Evolutionary conservation across 2,888 invertebrate species (phyloP), one percentile per base, ranked within the genome.

Genomic region (Lissocephala sabroskyi): DNA sequence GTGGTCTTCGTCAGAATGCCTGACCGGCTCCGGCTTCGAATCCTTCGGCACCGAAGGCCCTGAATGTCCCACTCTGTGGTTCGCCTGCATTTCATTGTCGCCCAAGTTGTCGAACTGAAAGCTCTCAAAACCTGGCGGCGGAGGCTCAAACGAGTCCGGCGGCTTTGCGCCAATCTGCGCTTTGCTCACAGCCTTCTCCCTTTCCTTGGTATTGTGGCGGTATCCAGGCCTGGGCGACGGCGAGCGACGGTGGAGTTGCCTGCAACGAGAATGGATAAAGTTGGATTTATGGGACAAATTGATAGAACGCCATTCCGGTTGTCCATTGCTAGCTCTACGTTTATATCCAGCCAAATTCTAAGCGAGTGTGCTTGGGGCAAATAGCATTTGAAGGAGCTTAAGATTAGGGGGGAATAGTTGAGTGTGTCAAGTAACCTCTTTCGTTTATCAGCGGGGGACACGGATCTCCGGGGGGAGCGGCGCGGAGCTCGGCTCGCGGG

Each of bases 71-170:
- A 19, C 23, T 16, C 32, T 48, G 35, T 46, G 44, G 19, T 52
- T 49, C 32, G 32, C 45, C 11, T 56, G 45, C 10, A 44, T 53
- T 14, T 62, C 60, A 33, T 58, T 58, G n/a, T 68, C 73, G 9
- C 51, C 17, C 42, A 59, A 35, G n/a, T 42, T 54, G 13, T 58
- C 62, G 40, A 57, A 56, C 45, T 62, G 64, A 39, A 71, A 48
- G 0, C 63, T 45, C 49, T 81, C 80, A 47, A 79, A 81, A 1
- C 80, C 80, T 10, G 80, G 80, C 5, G 80, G 80, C 1, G 80
- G 80, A 0, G 81, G 80, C 47, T 74, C 73, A 28, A 66, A 23
- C 5, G 55, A 50, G 14, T 73, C 71, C 37, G 33, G n/a, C n/a
- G n/a, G 16, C 41, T 62, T 64, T 11, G 52, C 39, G 14, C 41